These are phyloP conservation scores for Plusia festucae DNA, from an alignment of 2,888 invertebrate species.

Conservation along the genomic window DNA sequence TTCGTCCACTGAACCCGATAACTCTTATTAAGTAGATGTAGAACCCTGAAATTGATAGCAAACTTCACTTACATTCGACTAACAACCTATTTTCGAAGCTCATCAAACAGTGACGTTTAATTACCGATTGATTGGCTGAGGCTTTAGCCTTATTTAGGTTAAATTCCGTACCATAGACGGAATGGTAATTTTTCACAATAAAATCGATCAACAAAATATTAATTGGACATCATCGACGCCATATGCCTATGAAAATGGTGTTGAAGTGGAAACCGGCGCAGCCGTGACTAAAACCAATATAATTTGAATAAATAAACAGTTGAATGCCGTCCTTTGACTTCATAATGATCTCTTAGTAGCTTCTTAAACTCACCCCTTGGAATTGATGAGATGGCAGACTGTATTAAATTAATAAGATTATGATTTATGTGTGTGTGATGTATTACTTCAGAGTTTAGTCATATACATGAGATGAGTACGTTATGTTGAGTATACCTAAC, in stretches of 20 bases:
- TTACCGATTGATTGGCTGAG: slow-evolving; percentile 48
- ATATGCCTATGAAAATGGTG: slow-evolving; percentile 1
- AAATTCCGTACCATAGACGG: slow-evolving; percentile 40
- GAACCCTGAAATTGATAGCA: slow-evolving; percentile 7
- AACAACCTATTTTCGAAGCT: slow-evolving; percentile 44
- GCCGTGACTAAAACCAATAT: background rate
- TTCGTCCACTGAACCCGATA: background rate
- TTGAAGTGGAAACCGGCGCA: background rate
- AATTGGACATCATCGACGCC: background rate
- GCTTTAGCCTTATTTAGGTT: slow-evolving; percentile 39
- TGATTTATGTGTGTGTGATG: slow-evolving; percentile 1
- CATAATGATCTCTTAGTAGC: slow-evolving; percentile 10
- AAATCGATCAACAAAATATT: background rate
- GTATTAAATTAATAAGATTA: background rate
- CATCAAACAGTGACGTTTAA: slow-evolving; percentile 57
- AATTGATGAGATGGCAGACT: slow-evolving; percentile 17
- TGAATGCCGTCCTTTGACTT: background rate
- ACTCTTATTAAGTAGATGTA: background rate
- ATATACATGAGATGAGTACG: background rate
- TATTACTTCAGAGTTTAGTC: background rate
- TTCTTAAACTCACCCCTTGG: slow-evolving; percentile 9
- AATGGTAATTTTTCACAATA: slow-evolving; percentile 31
- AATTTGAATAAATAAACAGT: slow-evolving; percentile 14
- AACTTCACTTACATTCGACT: slow-evolving; percentile 28
- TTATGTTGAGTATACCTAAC: background rate